phyloP scores from a whole-genome alignment of 2,888 invertebrate genomes.

The Leptinotarsa tumamoca region DNA sequence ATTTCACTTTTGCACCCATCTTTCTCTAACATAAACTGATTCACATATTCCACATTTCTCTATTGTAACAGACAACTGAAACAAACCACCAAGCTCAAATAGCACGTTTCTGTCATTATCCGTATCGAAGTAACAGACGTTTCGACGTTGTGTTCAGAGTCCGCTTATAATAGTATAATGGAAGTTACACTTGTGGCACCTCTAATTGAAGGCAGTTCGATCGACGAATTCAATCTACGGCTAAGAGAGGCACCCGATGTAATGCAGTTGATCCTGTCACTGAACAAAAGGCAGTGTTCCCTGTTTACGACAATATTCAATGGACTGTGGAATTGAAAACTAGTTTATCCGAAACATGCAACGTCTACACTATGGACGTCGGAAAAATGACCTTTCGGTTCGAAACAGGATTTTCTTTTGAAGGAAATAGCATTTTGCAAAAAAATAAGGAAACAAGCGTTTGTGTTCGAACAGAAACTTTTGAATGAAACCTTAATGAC shows the following conservation, averaged over 20 bases:
- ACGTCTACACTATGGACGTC: too few relatives aligned
- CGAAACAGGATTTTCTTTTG: neutral
- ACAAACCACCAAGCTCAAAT: neutral
- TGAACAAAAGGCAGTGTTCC: neutral
- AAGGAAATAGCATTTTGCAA: too few relatives aligned
- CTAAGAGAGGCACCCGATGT: neutral
- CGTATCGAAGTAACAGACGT: neutral
- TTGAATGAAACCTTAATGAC: too few relatives aligned
- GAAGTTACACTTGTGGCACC: conserved; percentile 1
- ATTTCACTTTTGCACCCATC: too few relatives aligned
- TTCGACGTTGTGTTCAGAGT: neutral
- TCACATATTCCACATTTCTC: neutral
- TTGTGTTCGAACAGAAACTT: too few relatives aligned
- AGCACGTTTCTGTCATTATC: conserved; percentile 2
- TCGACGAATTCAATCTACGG: conserved; percentile 6
- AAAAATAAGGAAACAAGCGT: too few relatives aligned
- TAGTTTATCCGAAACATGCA: neutral
- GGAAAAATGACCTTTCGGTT: too few relatives aligned
- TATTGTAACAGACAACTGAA: neutral
- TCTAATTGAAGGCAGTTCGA: neutral
- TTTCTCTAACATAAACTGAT: too few relatives aligned
- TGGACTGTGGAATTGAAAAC: too few relatives aligned
- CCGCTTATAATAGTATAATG: neutral
- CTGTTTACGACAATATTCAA: neutral
- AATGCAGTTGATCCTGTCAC: neutral